These are phyloP conservation scores for Neodiprion virginianus DNA, from an alignment of 1,140 invertebrate genomes.

Conservation along the genomic window DNA sequence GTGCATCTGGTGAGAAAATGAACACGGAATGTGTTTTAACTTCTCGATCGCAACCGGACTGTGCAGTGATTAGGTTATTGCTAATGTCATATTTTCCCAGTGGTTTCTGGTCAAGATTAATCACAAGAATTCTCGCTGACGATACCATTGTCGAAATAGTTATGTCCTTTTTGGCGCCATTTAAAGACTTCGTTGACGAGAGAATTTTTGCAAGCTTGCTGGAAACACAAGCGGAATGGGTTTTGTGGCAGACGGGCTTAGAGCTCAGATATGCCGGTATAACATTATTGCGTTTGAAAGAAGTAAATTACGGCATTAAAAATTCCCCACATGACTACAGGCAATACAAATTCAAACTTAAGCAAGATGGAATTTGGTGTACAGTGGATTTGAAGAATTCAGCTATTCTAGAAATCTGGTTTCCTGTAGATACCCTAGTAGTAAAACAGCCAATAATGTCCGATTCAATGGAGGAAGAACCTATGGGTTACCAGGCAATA, in stretches of 20 bases:
- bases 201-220: constrained; percentile 68
- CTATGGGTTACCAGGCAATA: constrained; percentile 72
- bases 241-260: constrained; percentile 94
- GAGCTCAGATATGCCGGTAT: constrained; percentile 85
- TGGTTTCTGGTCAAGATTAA: constrained; percentile 96
- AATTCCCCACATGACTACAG: constrained; percentile 63
- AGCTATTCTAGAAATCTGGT: constrained; percentile 88
- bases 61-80: constrained; percentile 73
- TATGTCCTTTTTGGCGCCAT: constrained; percentile 55
- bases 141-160: constrained; percentile 86
- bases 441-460: constrained; percentile 69
- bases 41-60: constrained; percentile 62
- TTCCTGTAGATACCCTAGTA: constrained; percentile 79
- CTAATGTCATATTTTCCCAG: constrained; percentile 97
- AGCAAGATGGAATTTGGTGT: constrained; percentile 84
- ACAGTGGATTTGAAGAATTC: constrained; percentile 82
- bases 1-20: constrained; percentile 30
- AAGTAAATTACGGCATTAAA: constrained; percentile 72
- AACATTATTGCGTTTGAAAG: constrained; percentile 82
- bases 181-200: constrained; percentile 66
- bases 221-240: constrained; percentile 85
- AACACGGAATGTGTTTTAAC: constrained; percentile 49
- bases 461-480: constrained; percentile 57
- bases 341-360: constrained; percentile 72
- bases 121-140: constrained; percentile 91